Evolutionary conservation across 2,888 invertebrate genomes (phyloP).

Genomic region (Euplagia quadripunctaria): DNA sequence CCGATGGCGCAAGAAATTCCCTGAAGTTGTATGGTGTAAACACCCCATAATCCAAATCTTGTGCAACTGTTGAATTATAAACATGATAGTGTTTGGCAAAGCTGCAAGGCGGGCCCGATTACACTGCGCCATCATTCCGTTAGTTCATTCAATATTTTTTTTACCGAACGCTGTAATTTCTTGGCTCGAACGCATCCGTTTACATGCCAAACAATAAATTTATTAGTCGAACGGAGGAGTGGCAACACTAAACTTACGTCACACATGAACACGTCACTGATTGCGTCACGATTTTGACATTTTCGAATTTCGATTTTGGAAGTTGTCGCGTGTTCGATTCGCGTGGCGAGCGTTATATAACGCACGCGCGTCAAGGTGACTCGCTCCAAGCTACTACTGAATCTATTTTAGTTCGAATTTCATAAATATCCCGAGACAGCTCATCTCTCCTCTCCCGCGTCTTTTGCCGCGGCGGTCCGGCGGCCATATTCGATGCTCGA

Average conservation of each 20-base stretch:
- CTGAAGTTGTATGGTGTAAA: constrained; percentile 62
- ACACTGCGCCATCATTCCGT: constrained; percentile 82
- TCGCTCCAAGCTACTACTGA: constrained; percentile 82
- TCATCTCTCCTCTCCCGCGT: constrained; percentile 84
- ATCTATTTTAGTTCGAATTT: constrained; percentile 86
- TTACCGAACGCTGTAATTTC: constrained; percentile 86
- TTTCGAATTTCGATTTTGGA: constrained; percentile 73
- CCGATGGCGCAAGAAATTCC: constrained; percentile 38
- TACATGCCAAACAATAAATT: constrained; percentile 88
- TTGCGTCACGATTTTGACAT: constrained; percentile 77
- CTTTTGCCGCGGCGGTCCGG: constrained; percentile 71
- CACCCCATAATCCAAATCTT: constrained; percentile 66
- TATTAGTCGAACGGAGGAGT: constrained; percentile 86
- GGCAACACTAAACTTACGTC: constrained; percentile 82
- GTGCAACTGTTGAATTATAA: constrained; percentile 79
- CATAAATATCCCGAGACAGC: constrained; percentile 87
- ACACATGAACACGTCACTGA: constrained; percentile 78
- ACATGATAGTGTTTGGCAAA: constrained; percentile 80
- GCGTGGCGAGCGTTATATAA: constrained; percentile 75
- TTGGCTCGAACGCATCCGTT: constrained; percentile 87
- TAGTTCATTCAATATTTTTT: constrained; percentile 87
- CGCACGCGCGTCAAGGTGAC: constrained; percentile 84
- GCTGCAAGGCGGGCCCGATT: constrained; percentile 78
- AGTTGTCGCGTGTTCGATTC: constrained; percentile 65
- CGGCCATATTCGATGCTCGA: constrained; percentile 75